Base-by-base conservation (phyloP, 30 jellyfish, hydroid and myxozoan genomes). In the Turritopsis rubra region DNA sequence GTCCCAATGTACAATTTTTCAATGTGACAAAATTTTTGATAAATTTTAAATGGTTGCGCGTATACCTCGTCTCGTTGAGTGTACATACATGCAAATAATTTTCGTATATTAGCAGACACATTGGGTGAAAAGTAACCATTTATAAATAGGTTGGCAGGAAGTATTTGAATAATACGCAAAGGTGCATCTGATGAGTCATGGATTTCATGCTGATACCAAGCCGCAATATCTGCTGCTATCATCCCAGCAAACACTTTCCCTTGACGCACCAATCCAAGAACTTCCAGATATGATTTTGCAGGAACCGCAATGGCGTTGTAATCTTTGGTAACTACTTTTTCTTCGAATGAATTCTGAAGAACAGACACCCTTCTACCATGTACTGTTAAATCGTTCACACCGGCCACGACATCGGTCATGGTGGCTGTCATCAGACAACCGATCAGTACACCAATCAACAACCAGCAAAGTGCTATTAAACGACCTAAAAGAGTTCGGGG, bases 181-280 rank as follows among this genome's bases (percentile, higher is more conserved):
- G 86, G 86, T 13, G 18, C 29, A 65, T 66, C 20, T 20, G 82
- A 26, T n/a, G 82, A 24, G 19, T 60, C 84, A 21, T 27, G 70
- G 20, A 82, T 82, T 28, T 82, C 86, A 30, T 82, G 72, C 19
- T 82, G 81, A 24, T 82, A 82, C 88, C 88, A 82, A 7, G 88
- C 88, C 23, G 88, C 88, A 17, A 82, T 68, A 28, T 82, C 88
- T 21, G 88, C 73, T 19, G 52, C 71, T 16, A 82, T 71, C 23
- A 82, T 20, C 13, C 85, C 75, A n/a, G 88, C 88, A 27, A 41
- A 68, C n/a, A 28, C 86, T 21, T 23, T 18, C 41, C 83, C 85
- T 41, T 82, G 8, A 9, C 86, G 85, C 21, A 82, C 88, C 7
- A 66, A 29, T 16, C 66, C 88, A 29, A 82, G 66, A 26, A 82